Evolutionary conservation across 2,888 invertebrate species (phyloP), one percentile per base, ranked within the genome.

Genomic region (Callosobruchus maculatus): DNA sequence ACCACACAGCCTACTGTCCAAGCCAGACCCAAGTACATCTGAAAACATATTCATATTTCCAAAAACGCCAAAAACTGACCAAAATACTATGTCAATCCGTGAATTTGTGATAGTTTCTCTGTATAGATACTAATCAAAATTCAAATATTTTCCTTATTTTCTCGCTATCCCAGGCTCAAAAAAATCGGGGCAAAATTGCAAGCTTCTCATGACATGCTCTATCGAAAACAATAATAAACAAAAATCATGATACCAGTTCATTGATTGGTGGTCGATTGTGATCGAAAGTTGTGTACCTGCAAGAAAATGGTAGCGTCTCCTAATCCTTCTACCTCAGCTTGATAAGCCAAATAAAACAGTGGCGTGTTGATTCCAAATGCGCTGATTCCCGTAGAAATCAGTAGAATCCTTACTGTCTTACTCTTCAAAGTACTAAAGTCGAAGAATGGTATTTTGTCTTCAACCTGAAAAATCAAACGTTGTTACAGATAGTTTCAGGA

Each of bases 361-460:
- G 96, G 96, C 0, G 95, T 94, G 84, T 94, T 94, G 81, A 95
- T 93, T 0, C 96, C 96, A 84, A 96, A 93, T 5, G 95, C 94
- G 72, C 91, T 90, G 76, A 95, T 92, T 9, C 94, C 93, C 0
- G 95, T 94, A 4, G 95, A 95, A 82, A 94, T 89, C 74, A 97
- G 89, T 74, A 96, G 88, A 80, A 95, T 95, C 81, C 95, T 92
- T 67, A 96, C 93, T 31, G 95, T 95, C 86, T 95, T 94, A 83
- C 95, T 95, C 83, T 92, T 92, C 76, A 97, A 88, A 7, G 95
- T 95, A 75, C 93, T 93, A 84, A 95, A 94, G 86, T 97, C 96
- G 84, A 96, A 94, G 88, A 96, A 96, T 0, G 95, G 94, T 68
- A 94, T 94, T 77, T 93, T 91, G 81, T 95, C 95, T 80, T 95